phyloP scores from a whole-genome alignment of 2,797 vertebrate species.

The Brachymystax lenok region DNA sequence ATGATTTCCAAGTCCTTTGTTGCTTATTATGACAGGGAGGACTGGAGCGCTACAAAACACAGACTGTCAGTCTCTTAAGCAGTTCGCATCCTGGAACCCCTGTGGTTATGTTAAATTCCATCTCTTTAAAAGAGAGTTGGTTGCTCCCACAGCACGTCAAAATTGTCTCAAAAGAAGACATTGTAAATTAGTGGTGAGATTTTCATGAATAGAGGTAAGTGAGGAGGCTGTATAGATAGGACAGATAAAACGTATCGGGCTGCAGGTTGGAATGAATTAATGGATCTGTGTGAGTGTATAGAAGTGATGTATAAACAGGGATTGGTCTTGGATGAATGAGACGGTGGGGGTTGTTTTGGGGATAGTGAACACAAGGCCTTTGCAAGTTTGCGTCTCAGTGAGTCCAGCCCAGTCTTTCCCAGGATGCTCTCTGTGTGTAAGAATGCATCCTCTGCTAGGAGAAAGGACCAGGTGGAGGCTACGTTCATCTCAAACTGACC shows the following conservation, averaged over 20 bases:
- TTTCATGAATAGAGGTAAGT: background rate
- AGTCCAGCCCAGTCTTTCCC: background rate
- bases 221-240: background rate
- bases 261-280: background rate
- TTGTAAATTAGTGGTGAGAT: too few relatives aligned
- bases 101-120: too few relatives aligned
- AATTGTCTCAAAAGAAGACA: too few relatives aligned
- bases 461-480: conserved; percentile 63
- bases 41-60: too few relatives aligned
- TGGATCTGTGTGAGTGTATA: background rate
- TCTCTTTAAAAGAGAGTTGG: too few relatives aligned
- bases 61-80: too few relatives aligned
- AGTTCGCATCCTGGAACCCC: too few relatives aligned
- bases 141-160: too few relatives aligned
- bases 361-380: background rate
- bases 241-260: background rate
- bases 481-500: conserved; percentile 73
- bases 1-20: too few relatives aligned
- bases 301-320: background rate
- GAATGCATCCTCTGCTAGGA: conserved; percentile 29
- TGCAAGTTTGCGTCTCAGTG: background rate
- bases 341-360: background rate
- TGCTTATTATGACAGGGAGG: too few relatives aligned
- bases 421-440: conserved; percentile 2
- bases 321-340: background rate